Evolutionary conservation across 2,888 invertebrate species (phyloP).

Genomic region (Ichneumoninae sp.): DNA sequence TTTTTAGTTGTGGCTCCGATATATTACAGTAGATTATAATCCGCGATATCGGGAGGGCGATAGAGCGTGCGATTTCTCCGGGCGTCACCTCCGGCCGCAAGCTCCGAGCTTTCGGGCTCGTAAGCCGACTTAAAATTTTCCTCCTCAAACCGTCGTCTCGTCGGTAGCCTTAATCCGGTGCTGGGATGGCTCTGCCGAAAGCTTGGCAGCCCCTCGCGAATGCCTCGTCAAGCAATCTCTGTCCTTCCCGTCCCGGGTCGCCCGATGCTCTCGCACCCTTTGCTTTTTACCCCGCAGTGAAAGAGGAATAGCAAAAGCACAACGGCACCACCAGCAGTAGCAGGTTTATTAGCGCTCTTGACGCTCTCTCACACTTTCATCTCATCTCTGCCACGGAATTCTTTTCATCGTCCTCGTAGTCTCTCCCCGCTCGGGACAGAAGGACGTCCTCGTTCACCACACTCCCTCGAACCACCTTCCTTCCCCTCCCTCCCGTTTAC

Average conservation of each 20-base stretch:
- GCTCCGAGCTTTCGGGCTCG: constrained; percentile 64
- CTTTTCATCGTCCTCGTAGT: constrained; percentile 80
- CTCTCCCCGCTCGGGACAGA: constrained; percentile 73
- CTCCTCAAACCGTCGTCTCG: constrained; percentile 53
- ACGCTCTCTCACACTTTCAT: constrained; percentile 61
- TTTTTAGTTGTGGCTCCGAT: background rate
- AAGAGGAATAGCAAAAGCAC: constrained; percentile 59
- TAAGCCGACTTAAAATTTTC: constrained; percentile 71
- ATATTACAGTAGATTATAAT: constrained; percentile 14
- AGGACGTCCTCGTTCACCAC: constrained; percentile 63
- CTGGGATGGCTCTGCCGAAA: constrained; percentile 70
- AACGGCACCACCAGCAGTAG: constrained; percentile 72
- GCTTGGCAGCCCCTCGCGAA: constrained; percentile 78
- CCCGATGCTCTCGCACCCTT: constrained; percentile 21
- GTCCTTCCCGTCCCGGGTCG: constrained; percentile 65
- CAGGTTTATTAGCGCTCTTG: constrained; percentile 84
- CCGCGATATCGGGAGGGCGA: constrained; percentile 40
- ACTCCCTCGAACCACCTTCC: constrained; percentile 22
- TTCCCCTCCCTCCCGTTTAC: constrained; percentile 78
- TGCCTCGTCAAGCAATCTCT: constrained; percentile 82
- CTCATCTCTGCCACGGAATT: constrained; percentile 79
- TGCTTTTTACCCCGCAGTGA: constrained; percentile 68
- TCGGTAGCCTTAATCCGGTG: constrained; percentile 80
- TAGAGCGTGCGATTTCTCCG: constrained; percentile 51
- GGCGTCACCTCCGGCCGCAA: constrained; percentile 65